Evolutionary conservation across 2,797 vertebrate species (phyloP).

Genomic region (Chlorospingus semifuscus): DNA sequence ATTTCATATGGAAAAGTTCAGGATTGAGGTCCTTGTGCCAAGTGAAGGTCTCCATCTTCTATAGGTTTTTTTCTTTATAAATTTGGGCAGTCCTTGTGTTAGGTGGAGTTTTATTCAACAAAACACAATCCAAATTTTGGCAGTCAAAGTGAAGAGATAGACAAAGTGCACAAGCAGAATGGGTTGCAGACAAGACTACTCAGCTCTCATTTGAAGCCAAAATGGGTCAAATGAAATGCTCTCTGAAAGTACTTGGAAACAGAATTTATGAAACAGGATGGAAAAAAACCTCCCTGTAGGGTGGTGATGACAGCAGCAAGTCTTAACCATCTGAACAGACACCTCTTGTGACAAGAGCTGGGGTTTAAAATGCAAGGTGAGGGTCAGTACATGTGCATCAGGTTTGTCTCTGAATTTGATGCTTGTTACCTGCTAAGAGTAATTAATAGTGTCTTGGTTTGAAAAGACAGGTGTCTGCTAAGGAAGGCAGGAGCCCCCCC

Average conservation of each 20-base stretch:
- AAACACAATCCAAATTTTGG: not conserved
- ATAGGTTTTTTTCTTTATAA: not conserved
- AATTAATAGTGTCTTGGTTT: not conserved
- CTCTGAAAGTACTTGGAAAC: not conserved
- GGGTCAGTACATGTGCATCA: accelerated
- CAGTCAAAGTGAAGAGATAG: not conserved
- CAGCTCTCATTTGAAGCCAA: not conserved
- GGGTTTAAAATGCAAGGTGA: not conserved
- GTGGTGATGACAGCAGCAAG: not conserved
- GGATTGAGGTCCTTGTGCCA: not conserved
- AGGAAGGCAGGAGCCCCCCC: not conserved
- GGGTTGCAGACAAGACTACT: not conserved
- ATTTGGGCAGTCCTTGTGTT: not conserved
- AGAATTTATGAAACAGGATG: not conserved
- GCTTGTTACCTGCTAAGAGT: not conserved
- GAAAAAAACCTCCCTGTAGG: not conserved
- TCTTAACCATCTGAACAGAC: not conserved
- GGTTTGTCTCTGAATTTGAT: not conserved
- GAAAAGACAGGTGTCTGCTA: not conserved
- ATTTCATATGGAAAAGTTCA: not conserved
- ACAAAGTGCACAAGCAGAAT: not conserved
- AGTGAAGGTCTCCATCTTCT: not conserved
- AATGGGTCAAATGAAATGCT: not conserved
- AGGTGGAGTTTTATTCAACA: not conserved
- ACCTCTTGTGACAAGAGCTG: not conserved